Conservation (phyloP, 2,113 vertebrate species). For the Clarias macrocephalus region DNA sequence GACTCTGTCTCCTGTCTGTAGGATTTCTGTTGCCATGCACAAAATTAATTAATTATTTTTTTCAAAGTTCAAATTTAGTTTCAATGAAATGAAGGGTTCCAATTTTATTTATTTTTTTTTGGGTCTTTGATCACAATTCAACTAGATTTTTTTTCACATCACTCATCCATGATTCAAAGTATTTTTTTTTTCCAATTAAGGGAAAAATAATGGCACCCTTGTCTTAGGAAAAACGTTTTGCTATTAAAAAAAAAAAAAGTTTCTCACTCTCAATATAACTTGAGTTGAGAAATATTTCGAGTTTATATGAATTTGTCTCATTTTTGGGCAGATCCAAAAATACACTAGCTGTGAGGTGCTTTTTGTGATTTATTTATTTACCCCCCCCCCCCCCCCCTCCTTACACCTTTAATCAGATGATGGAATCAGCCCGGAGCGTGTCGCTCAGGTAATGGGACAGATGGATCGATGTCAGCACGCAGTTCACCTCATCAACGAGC, state of each 20-base stretch:
- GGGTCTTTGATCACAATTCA: neutral
- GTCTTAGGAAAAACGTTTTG: neutral
- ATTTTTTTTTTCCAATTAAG: neutral
- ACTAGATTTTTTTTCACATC: neutral
- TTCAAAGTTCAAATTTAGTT: no score
- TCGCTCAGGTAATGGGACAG: slow-evolving; percentile 96
- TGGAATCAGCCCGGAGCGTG: slow-evolving; percentile 88
- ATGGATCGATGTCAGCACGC: slow-evolving; percentile 94
- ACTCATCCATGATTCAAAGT: neutral
- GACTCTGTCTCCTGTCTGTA: no score
- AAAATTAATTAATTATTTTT: no score
- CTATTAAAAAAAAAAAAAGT: no score
- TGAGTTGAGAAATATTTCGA: neutral
- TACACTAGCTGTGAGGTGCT: neutral
- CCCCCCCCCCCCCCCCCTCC: no score
- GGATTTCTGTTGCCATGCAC: no score
- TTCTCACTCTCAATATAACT: neutral
- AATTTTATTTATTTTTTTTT: no score
- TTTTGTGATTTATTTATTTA: neutral
- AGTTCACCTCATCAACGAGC: slow-evolving; percentile 92
- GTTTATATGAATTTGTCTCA: neutral
- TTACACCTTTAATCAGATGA: slow-evolving; percentile 77
- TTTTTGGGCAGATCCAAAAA: neutral
- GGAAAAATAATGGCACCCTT: neutral
- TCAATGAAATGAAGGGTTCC: no score